Evolutionary conservation across 2,797 vertebrate species (phyloP), one percentile per base, ranked within the genome.

Genomic region (Acridotheres tristis): DNA sequence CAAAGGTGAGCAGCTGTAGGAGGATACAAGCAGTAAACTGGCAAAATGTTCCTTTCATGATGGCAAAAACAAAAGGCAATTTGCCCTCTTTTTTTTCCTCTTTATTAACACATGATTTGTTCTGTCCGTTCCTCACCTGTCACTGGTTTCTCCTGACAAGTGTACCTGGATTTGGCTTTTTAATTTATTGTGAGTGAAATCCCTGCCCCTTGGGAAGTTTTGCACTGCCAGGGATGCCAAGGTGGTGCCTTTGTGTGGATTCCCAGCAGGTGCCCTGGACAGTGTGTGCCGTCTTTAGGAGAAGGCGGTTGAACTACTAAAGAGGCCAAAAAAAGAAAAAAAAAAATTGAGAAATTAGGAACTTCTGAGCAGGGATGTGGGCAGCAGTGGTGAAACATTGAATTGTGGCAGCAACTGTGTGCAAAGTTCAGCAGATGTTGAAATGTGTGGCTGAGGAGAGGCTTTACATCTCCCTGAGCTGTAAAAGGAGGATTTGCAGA

Each of bases 1-100:
- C 94, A 96, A 95, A 97, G 89, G 92, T 34, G 85, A 89, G 92
- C 79, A 63, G 50, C 62, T 42, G 62, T n/a, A 21, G 90, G 80
- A 69, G 71, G 76, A 92, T 61, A 40, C 80, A 57, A 95, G 91
- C 89, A 91, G 42, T 45, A 69, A 91, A 34, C 32, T 47, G 85
- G 78, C 68, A 75, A 89, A 87, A 69, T 20, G 16, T 81, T 84
- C 51, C 51, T 90, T 89, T 92, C 2, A 0, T 16, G n/a, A 57
- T 57, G 47, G 69, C 45, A 80, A 85, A 85, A 75, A 20, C 25
- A 54, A 84, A 91, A 91, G 71, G 82, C 62, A 81, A 5, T 91
- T 94, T 93, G 51, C n/a, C 66, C 67, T 14, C 32, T n/a, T 63
- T n/a, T 48, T 63, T 40, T 15, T 3, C 19, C 51, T 55, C 34